Evolutionary conservation across 2,113 vertebrate genomes (phyloP).

Genomic region (Nibea coibor): DNA sequence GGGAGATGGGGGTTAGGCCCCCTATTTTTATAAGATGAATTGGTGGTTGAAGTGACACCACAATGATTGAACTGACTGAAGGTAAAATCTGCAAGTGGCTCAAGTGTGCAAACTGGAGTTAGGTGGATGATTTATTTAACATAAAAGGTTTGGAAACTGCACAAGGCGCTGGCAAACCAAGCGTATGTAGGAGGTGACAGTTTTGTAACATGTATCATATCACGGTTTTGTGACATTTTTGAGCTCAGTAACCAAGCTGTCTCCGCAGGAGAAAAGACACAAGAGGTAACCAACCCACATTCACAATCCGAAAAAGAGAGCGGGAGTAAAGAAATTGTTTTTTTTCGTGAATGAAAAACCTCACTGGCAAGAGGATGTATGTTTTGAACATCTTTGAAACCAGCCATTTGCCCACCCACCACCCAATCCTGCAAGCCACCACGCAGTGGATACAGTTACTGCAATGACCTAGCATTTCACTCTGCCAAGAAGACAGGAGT

Average conservation of each 20-base stretch:
- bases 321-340: conserved; percentile 30
- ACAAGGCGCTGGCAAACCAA: background rate
- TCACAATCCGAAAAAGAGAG: conserved; percentile 4
- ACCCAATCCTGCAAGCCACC: conserved; percentile 54
- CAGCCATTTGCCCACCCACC: conserved; percentile 43
- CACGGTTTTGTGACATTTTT: conserved; percentile 30
- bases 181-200: conserved; percentile 3
- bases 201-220: conserved; percentile 25
- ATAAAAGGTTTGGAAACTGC: conserved; percentile 24
- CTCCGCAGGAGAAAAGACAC: background rate
- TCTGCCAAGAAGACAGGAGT: conserved; percentile 75
- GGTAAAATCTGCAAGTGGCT: conserved; percentile 49
- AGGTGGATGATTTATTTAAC: conserved; percentile 44
- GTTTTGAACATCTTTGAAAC: conserved; percentile 57
- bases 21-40: conserved; percentile 75
- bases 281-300: conserved; percentile 18
- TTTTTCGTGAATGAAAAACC: conserved; percentile 52
- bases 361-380: conserved; percentile 32
- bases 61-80: conserved; percentile 53
- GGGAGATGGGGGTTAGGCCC: conserved; percentile 76
- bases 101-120: conserved; percentile 19
- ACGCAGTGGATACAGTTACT: conserved; percentile 73
- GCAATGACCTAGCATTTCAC: conserved; percentile 67
- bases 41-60: conserved; percentile 57
- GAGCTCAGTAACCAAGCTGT: background rate